Evolutionary conservation across 2,888 invertebrate genomes (phyloP), one percentile per base, ranked within the genome.

Genomic region (Belgica antarctica): DNA sequence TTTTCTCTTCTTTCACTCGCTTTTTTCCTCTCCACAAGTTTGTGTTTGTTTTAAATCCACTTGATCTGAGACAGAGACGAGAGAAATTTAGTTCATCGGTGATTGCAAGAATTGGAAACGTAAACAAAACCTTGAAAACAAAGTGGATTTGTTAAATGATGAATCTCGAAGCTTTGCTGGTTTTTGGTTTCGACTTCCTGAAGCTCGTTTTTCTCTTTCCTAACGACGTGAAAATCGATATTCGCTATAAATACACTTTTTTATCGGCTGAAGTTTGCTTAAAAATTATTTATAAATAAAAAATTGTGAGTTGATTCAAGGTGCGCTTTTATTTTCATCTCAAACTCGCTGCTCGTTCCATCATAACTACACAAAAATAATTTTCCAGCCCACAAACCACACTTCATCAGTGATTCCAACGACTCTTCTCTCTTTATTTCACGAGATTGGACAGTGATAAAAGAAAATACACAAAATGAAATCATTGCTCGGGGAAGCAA

Each of bases 71-170:
- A n/a, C n/a, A n/a, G n/a, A n/a, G n/a, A n/a, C n/a, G 52, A 52
- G 19, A 22, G 52, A 52, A 52, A 52, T 52, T 22, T 22, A 52
- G 52, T 52, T 52, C 22, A 52, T 52, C 52, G 46, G 65, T n/a
- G 34, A 62, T 62, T 19, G 36, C 15, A 27, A 62, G 36, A 65
- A 65, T 65, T 65, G 47, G 65, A 65, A 65, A 65, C 47, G 65
- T 47, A 65, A 65, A 65, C 65, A 65, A 63, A 63, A 63, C 63
- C 63, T 63, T 63, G 63, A 62, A 62, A 62, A 52, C 52, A 52
- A 52, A 52, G 52, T 22, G 22, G 22, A 52, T 52, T 52, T 52
- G 52, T 17, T 22, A 8, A 22, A 52, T n/a, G 52, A 17, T 52
- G 52, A n/a, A 52, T 17, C 52, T 52, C 17, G 22, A 22, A 22